Base-by-base conservation (phyloP, 1,140 invertebrate species). In the Epicauta chinensis region DNA sequence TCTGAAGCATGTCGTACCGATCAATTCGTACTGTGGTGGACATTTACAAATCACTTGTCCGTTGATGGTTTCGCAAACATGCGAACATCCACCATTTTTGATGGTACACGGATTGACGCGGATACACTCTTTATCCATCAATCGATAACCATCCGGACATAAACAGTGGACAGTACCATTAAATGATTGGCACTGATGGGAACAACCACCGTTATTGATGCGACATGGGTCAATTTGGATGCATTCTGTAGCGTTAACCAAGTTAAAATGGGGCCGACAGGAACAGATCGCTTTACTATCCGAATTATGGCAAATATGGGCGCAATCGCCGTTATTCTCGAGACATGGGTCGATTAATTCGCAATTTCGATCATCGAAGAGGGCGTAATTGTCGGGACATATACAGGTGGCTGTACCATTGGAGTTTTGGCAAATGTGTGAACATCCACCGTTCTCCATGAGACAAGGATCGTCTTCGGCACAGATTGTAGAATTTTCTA, bases 141-240 rank as follows among this genome's bases (percentile, higher is more conserved):
- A 66, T 12, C 64, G 53, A 53, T 74, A 80, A 13, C 81, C 79
- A 1, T 67, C 59, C 0, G 81, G 80, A 66, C 82, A 85, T 30
- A 68, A 69, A 67, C 85, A 87, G 45, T 69, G 71, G 46, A 72
- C 77, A 32, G 71, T 71, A 3, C 77, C 79, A 11, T 74, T 62
- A 30, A 51, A 53, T 13, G 37, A 43, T 14, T 78, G 56, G 60
- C 84, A 87, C 5, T 70, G 61, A 41, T 79, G 76, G 11, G 83
- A 78, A 60, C 84, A 86, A 5, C 81, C 81, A 3, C 77, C 81
- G 60, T 79, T 78, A 45, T 74, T 73, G n/a, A 74, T 67, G 3
- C 60, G 49, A 63, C 85, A 87, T 59, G 86, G 84, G 59, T 88
- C 75, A 7, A 84, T 69, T 63, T 84, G 80, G 69, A 81, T 77